Percentiles rank a stretch among this genome's conserved stretches.
Conservation (phyloP, 2,797 vertebrate species). For the Xiphophorus birchmanni region DNA sequence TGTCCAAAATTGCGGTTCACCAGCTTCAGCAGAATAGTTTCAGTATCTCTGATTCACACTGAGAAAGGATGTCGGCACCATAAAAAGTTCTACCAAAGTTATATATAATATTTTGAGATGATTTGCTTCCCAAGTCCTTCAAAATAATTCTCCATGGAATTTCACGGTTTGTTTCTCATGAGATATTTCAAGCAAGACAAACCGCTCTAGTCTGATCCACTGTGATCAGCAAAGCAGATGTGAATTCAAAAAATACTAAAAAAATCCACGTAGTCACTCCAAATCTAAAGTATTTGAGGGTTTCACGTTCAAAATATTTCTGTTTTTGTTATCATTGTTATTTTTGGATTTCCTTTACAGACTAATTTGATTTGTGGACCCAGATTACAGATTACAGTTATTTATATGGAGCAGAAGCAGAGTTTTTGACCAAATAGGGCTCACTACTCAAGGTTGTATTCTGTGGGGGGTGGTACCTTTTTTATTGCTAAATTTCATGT, state of each 20-base stretch:
- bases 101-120: slow-evolving; percentile 41
- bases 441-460: neutral
- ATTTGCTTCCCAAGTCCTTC: slow-evolving; percentile 64
- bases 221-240: slow-evolving; percentile 62
- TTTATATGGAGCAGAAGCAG: slow-evolving; percentile 9
- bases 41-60: slow-evolving; percentile 38
- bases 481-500: neutral
- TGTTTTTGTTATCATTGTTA: slow-evolving; percentile 26
- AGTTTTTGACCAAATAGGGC: neutral
- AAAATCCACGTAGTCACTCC: slow-evolving; percentile 44
- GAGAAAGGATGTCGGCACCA: slow-evolving; percentile 29
- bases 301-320: slow-evolving; percentile 11
- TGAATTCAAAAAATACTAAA: slow-evolving; percentile 59
- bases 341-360: slow-evolving; percentile 44
- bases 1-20: slow-evolving; percentile 34
- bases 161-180: slow-evolving; percentile 64
- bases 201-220: slow-evolving; percentile 55
- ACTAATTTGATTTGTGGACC: slow-evolving; percentile 66
- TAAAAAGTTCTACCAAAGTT: slow-evolving; percentile 50
- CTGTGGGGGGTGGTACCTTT: neutral
- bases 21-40: slow-evolving; percentile 32
- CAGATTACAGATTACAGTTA: slow-evolving; percentile 49
- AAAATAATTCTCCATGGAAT: slow-evolving; percentile 58
- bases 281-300: neutral
- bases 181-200: slow-evolving; percentile 72